Evolutionary conservation across 2,888 invertebrate species (phyloP), one percentile per base, ranked within the genome.

Genomic region (Noctua fimbriata): DNA sequence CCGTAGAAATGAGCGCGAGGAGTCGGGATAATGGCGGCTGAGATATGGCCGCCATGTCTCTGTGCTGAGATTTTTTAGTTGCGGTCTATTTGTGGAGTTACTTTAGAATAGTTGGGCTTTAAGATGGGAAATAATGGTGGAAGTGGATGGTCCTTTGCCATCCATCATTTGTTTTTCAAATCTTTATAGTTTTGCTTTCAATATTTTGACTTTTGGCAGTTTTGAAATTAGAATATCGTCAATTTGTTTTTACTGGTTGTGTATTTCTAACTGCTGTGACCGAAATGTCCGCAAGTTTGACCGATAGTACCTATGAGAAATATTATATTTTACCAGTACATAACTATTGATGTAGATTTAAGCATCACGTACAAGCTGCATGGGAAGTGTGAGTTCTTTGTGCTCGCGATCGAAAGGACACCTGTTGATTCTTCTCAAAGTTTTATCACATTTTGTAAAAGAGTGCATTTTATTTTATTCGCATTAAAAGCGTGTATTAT

Each of bases 1-100:
- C 84, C 72, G 69, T 71, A 87, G 88, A 79, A 87, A 90, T 89
- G 90, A 90, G 78, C 78, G 69, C 72, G 80, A 74, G 69, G 71
- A 78, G 74, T 76, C 76, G 65, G 81, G 90, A 88, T 84, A 88
- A 89, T 89, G 88, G 89, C 66, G 81, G 28, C 76, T 79, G 80
- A 87, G 81, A 85, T 83, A 86, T 83, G 83, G 78, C 69, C 24
- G 71, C 72, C 72, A 71, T 75, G 87, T 58, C 74, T 85, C 65
- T 69, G 44, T 52, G 60, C 66, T 14, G 18, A 32, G 73, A 5
- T 58, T 85, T 79, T 87, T 87, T 75, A 87, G 76, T 81, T 58
- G 63, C 58, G 65, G 10, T 36, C 74, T 85, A 77, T 80, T 75
- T 55, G 73, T 41, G 76, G 66, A 76, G 16, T 69, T 83, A 73